These are phyloP conservation scores for Sepiola atlantica DNA, from an alignment of 2,888 invertebrate genomes.

Conservation along the genomic window DNA sequence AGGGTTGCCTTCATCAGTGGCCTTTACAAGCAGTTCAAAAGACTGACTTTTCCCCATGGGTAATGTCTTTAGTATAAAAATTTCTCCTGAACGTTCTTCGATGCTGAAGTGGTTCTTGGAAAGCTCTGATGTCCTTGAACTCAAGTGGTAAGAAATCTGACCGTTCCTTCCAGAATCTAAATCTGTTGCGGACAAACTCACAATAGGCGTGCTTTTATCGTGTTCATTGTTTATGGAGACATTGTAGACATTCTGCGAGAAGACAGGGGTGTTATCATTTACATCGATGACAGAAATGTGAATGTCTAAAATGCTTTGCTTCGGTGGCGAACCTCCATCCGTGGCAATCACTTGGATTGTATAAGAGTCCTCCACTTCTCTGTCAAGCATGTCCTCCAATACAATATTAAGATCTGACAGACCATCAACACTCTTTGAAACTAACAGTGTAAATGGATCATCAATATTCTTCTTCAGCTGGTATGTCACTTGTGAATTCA, in stretches of 20 bases:
- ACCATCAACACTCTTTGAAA: neutral
- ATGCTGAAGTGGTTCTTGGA: slow-evolving; percentile 6
- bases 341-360: slow-evolving; percentile 2
- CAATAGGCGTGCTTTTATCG: neutral
- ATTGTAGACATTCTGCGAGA: slow-evolving; percentile 19
- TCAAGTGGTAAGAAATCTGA: neutral
- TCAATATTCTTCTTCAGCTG: slow-evolving; percentile 19
- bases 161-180: neutral
- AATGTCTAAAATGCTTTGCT: neutral
- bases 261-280: neutral
- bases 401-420: neutral
- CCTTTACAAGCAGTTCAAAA: neutral
- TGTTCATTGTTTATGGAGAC: neutral
- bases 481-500: neutral
- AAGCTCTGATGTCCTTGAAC: neutral
- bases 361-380: neutral
- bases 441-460: neutral
- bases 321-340: neutral
- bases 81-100: neutral
- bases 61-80: neutral
- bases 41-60: slow-evolving; percentile 32
- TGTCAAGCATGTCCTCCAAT: neutral
- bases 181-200: neutral
- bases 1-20: neutral
- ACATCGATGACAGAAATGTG: neutral